Conservation (phyloP, 2,113 vertebrate species). For the Sclerurus mexicanus region DNA sequence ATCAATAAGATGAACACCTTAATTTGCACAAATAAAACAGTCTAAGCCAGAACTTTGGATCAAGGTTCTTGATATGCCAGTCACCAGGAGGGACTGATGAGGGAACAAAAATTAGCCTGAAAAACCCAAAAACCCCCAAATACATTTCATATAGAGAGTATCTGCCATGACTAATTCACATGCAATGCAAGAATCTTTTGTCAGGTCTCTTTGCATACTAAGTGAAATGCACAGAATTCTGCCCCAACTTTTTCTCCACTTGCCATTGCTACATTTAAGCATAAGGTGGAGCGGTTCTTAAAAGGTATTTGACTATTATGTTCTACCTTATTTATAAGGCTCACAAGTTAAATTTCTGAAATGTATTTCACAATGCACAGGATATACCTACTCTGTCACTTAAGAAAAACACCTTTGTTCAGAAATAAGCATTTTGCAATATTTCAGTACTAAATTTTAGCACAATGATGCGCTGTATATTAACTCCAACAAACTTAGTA, state of each 20-base stretch:
- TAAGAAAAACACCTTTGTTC: neutral
- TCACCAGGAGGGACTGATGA: neutral
- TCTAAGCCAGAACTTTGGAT: neutral
- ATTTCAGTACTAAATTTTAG: neutral
- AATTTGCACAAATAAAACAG: neutral
- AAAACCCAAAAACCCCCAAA: rapidly evolving
- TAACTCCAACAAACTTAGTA: too few species aligned
- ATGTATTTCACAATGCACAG: neutral
- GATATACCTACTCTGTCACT: too few species aligned
- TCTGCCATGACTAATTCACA: neutral
- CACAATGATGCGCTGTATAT: too few species aligned
- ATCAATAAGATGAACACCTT: neutral
- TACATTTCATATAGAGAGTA: neutral
- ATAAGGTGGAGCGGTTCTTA: neutral
- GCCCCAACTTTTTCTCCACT: neutral
- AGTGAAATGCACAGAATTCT: rapidly evolving
- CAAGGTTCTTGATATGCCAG: neutral
- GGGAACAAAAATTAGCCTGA: neutral
- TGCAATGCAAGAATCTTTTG: neutral
- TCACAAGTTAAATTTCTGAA: neutral
- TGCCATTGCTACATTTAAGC: neutral
- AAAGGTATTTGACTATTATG: neutral
- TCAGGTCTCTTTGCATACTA: neutral
- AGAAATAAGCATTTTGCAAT: neutral
- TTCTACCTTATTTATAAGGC: neutral